A percentile compares a stretch with the other conserved stretches of the same genome.
These are phyloP conservation scores for Platyscapa corneri DNA, from an alignment of 1,140 invertebrate genomes.

Conservation along the genomic window DNA sequence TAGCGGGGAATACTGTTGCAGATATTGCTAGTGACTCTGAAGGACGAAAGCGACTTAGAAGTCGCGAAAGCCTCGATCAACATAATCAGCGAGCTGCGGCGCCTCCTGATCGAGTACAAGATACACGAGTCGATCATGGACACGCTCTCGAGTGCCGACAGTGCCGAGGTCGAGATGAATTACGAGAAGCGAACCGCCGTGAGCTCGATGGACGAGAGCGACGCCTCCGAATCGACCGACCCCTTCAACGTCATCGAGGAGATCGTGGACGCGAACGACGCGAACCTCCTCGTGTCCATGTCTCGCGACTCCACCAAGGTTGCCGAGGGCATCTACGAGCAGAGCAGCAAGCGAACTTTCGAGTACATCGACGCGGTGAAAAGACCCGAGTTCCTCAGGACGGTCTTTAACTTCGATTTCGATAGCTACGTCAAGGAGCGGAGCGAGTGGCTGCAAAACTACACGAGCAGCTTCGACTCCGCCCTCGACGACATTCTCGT, in stretches of 20 bases:
- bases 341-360: conserved; percentile 65
- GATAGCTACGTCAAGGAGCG: conserved; percentile 75
- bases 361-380: conserved; percentile 71
- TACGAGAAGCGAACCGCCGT: conserved; percentile 60
- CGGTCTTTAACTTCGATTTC: conserved; percentile 75
- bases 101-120: conserved; percentile 78
- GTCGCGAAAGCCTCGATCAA: conserved; percentile 78
- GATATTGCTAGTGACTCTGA: conserved; percentile 78
- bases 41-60: conserved; percentile 82
- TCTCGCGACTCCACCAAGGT: conserved; percentile 73
- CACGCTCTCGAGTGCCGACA: conserved; percentile 68
- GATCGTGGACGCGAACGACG: conserved; percentile 73
- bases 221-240: conserved; percentile 43
- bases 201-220: conserved; percentile 34
- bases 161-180: conserved; percentile 60
- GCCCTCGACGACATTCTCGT: conserved; percentile 81
- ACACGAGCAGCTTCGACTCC: conserved; percentile 77
- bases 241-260: conserved; percentile 67
- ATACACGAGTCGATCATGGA: conserved; percentile 66
- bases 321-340: conserved; percentile 57
- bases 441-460: conserved; percentile 76
- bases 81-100: conserved; percentile 76
- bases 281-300: conserved; percentile 76
- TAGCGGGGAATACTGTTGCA: conserved; percentile 37
- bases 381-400: conserved; percentile 75